Base-by-base conservation (phyloP, 2,113 vertebrate species). In the Chascanopsetta lugubris region DNA sequence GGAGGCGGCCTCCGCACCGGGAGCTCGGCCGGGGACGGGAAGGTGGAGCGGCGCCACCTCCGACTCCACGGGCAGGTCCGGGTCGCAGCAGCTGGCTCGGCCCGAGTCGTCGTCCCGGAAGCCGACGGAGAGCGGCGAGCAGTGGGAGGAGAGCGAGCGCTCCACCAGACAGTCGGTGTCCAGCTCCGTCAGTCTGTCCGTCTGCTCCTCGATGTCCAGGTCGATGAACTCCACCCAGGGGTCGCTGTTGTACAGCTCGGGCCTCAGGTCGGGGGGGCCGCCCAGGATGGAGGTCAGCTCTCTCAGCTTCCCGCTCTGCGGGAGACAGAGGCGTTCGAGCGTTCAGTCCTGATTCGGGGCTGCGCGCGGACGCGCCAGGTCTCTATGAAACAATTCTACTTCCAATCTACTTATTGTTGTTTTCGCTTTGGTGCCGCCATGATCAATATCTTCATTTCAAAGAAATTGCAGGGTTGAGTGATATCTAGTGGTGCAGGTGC, bases 151-250 rank as follows among this genome's bases (percentile, higher is more conserved):
- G 15, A 84, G 84, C 2, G 88, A 89, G 60, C 59, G 80, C 13
- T 87, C 87, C 40, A 96, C 84, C 6, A 97, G 94, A 32, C 93
- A 92, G 55, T 94, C 91, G 0, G 94, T 94, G 79, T 96, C 94
- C 1, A 91, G 87, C 17, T 89, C 91, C 30, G 91, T 93, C 10
- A 87, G 85, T 61, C 91, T 93, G 64, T 94, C 93, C 8, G 82
- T 92, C 0, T 91, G 86, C 29, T 98, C 95, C 50, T 98, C 96
- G 10, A 97, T 92, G 67, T 98, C 97, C 77, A 98, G 70, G 20
- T 98, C 96, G 71, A 98, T 98, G 82, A 97, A 98, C 58, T 99
- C 97, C 69, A 98, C 95, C 97, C 96, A 98, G 61, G 95, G 92
- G 80, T 98, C 95, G 0, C 91, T 94, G 30, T 84, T 93, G 80